A percentile compares a stretch with the other conserved stretches of the same genome.
phyloP scores from a whole-genome alignment of 2,797 vertebrate species.

The Phylloscopus collybita region DNA sequence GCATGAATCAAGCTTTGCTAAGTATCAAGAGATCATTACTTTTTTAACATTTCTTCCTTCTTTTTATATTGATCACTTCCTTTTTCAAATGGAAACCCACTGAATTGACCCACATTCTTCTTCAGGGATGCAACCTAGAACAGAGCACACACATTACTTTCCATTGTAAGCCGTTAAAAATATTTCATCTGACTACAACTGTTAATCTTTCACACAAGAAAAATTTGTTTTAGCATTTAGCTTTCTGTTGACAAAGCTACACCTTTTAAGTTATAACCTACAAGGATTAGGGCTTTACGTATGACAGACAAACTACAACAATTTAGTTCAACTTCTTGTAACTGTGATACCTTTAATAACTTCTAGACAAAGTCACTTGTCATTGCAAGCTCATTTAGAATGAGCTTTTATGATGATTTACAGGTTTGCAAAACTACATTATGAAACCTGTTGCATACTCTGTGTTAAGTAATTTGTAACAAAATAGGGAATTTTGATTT shows the following conservation, averaged over 20 bases:
- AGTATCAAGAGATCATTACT: constrained; percentile 73
- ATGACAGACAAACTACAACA: neutral
- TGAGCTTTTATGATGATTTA: neutral
- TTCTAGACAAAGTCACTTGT: neutral
- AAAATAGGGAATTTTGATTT: neutral
- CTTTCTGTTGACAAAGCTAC: neutral
- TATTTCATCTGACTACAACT: neutral
- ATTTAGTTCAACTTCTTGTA: neutral
- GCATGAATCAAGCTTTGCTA: neutral
- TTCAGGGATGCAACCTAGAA: constrained; percentile 82
- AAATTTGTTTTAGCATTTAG: neutral
- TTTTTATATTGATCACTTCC: constrained; percentile 88
- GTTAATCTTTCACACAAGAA: neutral
- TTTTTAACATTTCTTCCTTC: constrained; percentile 91
- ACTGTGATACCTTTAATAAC: neutral
- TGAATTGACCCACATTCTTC: constrained; percentile 94
- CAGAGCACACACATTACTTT: neutral
- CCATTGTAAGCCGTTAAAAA: neutral
- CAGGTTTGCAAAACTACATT: neutral
- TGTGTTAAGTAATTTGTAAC: neutral
- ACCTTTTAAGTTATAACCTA: neutral
- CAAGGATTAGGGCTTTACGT: neutral
- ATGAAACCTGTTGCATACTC: neutral
- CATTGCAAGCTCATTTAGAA: neutral
- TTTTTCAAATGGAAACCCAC: constrained; percentile 89